phyloP scores from a whole-genome alignment of 2,888 invertebrate species.

The Campopleginae sp. region DNA sequence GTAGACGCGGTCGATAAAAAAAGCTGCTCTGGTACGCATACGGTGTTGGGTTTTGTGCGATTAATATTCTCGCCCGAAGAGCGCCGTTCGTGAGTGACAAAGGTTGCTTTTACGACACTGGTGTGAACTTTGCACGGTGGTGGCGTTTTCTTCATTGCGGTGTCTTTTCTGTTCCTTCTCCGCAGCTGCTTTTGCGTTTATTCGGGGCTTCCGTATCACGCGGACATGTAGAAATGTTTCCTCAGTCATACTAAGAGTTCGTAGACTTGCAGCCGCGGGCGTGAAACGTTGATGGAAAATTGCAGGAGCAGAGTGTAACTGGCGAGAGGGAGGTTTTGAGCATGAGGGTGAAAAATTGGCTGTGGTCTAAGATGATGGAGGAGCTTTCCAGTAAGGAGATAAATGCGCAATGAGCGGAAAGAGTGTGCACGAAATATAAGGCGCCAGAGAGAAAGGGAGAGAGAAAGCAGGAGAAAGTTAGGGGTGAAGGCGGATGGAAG shows the following conservation, averaged over 20 bases:
- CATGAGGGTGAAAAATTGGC: conserved; percentile 51
- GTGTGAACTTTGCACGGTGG: conserved; percentile 14
- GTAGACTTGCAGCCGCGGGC: neutral
- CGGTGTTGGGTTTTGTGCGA: conserved; percentile 54
- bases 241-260: neutral
- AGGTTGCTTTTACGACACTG: conserved; percentile 56
- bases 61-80: conserved; percentile 48
- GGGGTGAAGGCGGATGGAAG: neutral
- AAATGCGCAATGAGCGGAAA: neutral
- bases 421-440: conserved; percentile 16
- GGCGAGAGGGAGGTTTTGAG: conserved; percentile 32
- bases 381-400: conserved; percentile 20
- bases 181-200: neutral
- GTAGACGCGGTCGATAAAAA: conserved; percentile 78
- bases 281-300: conserved; percentile 6
- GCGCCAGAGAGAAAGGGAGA: conserved; percentile 36
- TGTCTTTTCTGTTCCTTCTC: conserved; percentile 31
- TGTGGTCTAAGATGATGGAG: conserved; percentile 37
- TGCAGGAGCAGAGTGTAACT: conserved; percentile 2
- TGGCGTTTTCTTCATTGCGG: conserved; percentile 31
- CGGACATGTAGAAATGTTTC: conserved; percentile 42
- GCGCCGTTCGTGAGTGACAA: conserved; percentile 54
- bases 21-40: conserved; percentile 74
- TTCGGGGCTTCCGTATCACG: neutral
- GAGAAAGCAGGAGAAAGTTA: conserved; percentile 41